A percentile compares a stretch with the other conserved stretches of the same genome.
Conservation (phyloP, 2,113 vertebrate species). For the Stictonetta naevosa region DNA sequence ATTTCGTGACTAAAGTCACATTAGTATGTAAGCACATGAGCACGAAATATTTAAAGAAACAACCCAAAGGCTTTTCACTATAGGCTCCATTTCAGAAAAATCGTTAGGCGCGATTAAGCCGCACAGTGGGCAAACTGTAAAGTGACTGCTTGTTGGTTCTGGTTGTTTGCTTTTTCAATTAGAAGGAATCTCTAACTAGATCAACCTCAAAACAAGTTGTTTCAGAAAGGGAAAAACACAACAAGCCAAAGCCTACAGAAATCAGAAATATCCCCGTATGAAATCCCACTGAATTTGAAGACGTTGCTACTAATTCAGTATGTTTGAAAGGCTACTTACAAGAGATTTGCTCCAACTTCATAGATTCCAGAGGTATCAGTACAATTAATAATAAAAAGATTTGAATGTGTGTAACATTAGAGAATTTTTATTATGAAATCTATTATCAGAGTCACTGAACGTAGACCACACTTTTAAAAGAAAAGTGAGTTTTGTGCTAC, state of each 20-base stretch:
- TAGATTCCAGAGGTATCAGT: not conserved
- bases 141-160: not conserved
- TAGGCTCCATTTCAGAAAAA: not conserved
- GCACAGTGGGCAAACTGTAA: not conserved
- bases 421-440: not conserved
- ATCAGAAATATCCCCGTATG: not conserved
- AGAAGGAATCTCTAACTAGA: not conserved
- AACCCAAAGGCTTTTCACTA: not conserved
- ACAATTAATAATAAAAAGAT: not conserved
- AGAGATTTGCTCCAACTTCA: not conserved
- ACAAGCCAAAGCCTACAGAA: not conserved
- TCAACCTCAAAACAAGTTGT: not conserved
- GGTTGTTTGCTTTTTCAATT: not conserved
- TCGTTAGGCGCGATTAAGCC: not conserved
- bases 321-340: not conserved
- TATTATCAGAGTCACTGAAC: not conserved
- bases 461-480: not conserved
- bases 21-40: rapidly evolving
- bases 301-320: not conserved
- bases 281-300: not conserved
- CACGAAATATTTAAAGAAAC: not conserved
- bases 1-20: not conserved
- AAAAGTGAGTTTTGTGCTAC: not conserved
- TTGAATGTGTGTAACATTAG: not conserved
- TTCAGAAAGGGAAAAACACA: not conserved